phyloP scores from a whole-genome alignment of 2,888 invertebrate species.

The Palloptera scutellata region DNA sequence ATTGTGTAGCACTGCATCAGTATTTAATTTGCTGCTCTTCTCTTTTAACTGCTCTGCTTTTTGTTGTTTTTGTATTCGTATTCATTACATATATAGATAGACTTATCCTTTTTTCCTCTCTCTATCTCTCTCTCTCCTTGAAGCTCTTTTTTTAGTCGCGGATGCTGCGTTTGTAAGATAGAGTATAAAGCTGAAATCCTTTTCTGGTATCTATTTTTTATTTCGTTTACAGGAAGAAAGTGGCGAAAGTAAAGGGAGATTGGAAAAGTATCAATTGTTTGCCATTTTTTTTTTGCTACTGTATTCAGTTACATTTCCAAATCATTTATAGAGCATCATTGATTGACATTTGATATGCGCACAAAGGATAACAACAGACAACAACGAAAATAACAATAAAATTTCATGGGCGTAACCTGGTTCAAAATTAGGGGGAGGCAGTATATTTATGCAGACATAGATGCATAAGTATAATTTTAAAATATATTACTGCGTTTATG shows the following conservation, averaged over 20 bases:
- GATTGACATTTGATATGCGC: not conserved
- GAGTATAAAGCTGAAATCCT: too few relatives aligned
- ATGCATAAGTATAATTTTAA: too few relatives aligned
- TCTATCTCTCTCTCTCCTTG: too few relatives aligned
- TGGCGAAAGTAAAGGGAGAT: too few relatives aligned
- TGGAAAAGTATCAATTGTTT: too few relatives aligned
- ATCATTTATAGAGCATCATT: not conserved
- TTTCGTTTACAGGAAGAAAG: too few relatives aligned
- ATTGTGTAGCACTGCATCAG: not conserved
- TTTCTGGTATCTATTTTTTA: too few relatives aligned
- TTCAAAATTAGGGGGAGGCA: not conserved
- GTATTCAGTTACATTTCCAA: too few relatives aligned
- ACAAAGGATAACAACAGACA: not conserved
- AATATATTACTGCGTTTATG: too few relatives aligned
- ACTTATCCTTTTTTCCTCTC: constrained; percentile 18
- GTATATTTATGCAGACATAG: not conserved
- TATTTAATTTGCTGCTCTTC: not conserved
- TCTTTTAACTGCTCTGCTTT: not conserved
- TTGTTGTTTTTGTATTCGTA: not conserved
- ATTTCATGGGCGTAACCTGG: not conserved
- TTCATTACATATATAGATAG: not conserved
- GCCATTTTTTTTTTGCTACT: too few relatives aligned
- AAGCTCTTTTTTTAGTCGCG: too few relatives aligned
- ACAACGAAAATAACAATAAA: not conserved
- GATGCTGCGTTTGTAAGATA: too few relatives aligned